Evolutionary conservation across 2,797 vertebrate genomes (phyloP).

Genomic region (Xenentodon cancila): DNA sequence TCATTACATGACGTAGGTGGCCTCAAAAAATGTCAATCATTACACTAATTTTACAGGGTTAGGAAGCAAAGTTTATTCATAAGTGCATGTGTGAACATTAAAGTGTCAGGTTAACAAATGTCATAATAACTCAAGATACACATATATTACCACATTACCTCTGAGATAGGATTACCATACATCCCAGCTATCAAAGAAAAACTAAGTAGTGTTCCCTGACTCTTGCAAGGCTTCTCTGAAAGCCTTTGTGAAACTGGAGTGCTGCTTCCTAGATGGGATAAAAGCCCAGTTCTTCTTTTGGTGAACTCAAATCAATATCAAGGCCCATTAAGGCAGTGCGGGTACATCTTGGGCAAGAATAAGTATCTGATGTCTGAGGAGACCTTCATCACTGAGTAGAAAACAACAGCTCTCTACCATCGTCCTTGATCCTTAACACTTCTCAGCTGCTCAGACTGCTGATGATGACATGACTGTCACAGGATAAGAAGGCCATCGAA

Average conservation of each 20-base stretch:
- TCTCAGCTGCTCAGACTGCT: slow-evolving; percentile 60
- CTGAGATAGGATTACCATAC: slow-evolving; percentile 24
- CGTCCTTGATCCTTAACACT: slow-evolving; percentile 55
- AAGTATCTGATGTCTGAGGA: slow-evolving; percentile 71
- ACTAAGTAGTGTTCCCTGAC: slow-evolving; percentile 29
- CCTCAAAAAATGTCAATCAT: not conserved
- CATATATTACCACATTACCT: not conserved
- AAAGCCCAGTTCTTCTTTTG: slow-evolving; percentile 75
- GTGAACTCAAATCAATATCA: slow-evolving; percentile 79
- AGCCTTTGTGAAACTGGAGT: slow-evolving; percentile 72
- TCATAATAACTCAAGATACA: not conserved
- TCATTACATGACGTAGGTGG: slow-evolving; percentile 11
- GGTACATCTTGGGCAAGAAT: slow-evolving; percentile 66
- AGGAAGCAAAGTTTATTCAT: not conserved
- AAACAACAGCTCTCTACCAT: slow-evolving; percentile 54
- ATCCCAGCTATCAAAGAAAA: slow-evolving; percentile 26
- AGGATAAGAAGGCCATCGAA: slow-evolving; percentile 59
- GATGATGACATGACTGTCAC: slow-evolving; percentile 70
- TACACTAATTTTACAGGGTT: slow-evolving; percentile 2
- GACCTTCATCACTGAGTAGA: slow-evolving; percentile 44
- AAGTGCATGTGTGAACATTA: slow-evolving; percentile 1
- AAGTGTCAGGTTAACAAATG: slow-evolving; percentile 5
- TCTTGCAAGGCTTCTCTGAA: slow-evolving; percentile 53
- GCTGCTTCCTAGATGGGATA: slow-evolving; percentile 71
- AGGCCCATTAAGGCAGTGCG: slow-evolving; percentile 76